Conservation (phyloP, 2,113 vertebrate species). For the Pipra filicauda region DNA sequence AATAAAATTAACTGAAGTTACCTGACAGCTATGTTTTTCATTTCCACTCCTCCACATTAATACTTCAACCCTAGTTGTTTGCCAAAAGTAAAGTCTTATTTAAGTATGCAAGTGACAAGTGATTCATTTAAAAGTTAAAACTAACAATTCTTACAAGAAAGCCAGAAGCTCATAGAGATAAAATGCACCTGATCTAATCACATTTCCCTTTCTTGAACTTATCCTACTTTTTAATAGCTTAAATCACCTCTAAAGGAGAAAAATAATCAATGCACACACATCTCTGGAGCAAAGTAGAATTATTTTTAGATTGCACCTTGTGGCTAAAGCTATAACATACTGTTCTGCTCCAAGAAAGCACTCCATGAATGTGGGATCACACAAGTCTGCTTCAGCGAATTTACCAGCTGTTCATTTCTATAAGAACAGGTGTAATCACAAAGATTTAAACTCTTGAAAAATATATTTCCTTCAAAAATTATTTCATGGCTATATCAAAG, state of each 20-base stretch:
- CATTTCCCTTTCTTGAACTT: not conserved
- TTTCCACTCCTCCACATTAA: not conserved
- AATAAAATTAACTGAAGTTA: not conserved
- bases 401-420: not conserved
- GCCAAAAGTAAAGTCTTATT: not conserved
- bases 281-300: constrained; percentile 7
- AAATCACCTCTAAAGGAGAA: constrained; percentile 44
- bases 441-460: not conserved
- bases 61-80: not conserved
- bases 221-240: not conserved
- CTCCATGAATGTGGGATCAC: not conserved
- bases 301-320: constrained; percentile 50
- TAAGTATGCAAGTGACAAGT: not conserved
- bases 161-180: not conserved
- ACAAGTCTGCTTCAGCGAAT: not conserved
- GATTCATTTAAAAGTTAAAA: constrained; percentile 1
- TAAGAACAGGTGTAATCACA: not conserved
- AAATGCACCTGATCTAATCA: constrained; percentile 12
- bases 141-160: not conserved
- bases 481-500: not conserved
- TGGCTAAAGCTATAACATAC: not conserved
- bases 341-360: not conserved
- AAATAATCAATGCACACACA: constrained; percentile 22
- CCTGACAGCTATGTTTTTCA: not conserved
- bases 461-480: not conserved